Evolutionary conservation across 1,140 invertebrate species (phyloP).

Genomic region (Chironomus striatipennis): DNA sequence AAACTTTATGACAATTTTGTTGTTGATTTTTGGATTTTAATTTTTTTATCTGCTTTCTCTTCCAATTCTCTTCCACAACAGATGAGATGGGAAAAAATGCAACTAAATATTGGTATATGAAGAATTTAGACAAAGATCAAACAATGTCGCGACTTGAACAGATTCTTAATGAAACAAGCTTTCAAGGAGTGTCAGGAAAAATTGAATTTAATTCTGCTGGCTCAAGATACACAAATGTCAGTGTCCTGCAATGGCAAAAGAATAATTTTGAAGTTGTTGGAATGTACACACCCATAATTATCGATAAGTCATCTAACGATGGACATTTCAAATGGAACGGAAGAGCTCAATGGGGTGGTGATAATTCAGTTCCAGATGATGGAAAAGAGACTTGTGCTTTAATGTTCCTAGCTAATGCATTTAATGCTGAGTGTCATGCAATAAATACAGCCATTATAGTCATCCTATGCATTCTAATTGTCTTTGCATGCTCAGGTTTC

Average conservation of each 20-base stretch:
- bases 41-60: conserved; percentile 26
- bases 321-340: conserved; percentile 44
- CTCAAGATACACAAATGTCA: conserved; percentile 58
- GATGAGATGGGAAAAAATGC: conserved; percentile 30
- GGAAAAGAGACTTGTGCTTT: conserved; percentile 58
- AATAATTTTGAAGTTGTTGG: conserved; percentile 49
- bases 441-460: conserved; percentile 37
- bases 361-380: conserved; percentile 52
- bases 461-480: conserved; percentile 31
- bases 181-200: conserved; percentile 66
- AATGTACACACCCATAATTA: conserved; percentile 50
- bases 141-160: conserved; percentile 44
- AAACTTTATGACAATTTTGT: too few species aligned
- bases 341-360: conserved; percentile 25
- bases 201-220: conserved; percentile 60
- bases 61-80: too few species aligned
- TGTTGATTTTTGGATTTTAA: too few species aligned
- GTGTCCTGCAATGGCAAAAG: conserved; percentile 61
- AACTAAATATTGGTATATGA: conserved; percentile 29
- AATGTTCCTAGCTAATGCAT: conserved; percentile 51
- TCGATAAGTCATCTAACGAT: conserved; percentile 38
- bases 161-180: conserved; percentile 53
- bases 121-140: conserved; percentile 36
- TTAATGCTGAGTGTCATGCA: conserved; percentile 61
- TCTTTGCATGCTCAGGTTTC: conserved; percentile 60